Conservation (phyloP, 2,797 vertebrate genomes). For the Alca torda region DNA sequence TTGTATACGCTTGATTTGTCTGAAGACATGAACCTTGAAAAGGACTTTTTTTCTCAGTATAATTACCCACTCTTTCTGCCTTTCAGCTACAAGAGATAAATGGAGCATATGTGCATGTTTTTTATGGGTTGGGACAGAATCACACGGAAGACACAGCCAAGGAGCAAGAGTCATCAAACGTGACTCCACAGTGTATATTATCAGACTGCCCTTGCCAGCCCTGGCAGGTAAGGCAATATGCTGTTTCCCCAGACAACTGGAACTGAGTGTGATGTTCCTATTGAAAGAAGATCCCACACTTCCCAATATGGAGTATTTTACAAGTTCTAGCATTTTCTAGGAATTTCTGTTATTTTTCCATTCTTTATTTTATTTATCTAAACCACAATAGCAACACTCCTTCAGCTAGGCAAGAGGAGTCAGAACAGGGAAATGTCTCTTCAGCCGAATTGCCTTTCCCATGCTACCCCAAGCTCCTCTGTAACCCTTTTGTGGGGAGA, state of each 20-base stretch:
- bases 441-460: background rate
- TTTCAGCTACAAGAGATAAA: conserved; percentile 54
- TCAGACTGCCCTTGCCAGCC: background rate
- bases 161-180: background rate
- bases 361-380: background rate
- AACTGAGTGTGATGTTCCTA: background rate
- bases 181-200: background rate
- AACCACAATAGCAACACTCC: background rate
- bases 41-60: conserved; percentile 19
- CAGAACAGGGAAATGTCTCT: background rate
- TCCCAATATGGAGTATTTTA: background rate
- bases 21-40: conserved; percentile 51
- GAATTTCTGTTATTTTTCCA: background rate
- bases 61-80: conserved; percentile 57
- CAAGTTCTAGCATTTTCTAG: background rate
- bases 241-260: background rate
- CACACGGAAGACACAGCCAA: background rate
- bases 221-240: background rate
- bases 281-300: background rate
- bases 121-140: conserved; percentile 22
- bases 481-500: background rate
- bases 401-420: background rate
- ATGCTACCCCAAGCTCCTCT: background rate
- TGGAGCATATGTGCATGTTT: conserved; percentile 29
- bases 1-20: conserved; percentile 40